Evolutionary conservation across 2,113 vertebrate genomes (phyloP).

Genomic region (Tetrao urogallus): DNA sequence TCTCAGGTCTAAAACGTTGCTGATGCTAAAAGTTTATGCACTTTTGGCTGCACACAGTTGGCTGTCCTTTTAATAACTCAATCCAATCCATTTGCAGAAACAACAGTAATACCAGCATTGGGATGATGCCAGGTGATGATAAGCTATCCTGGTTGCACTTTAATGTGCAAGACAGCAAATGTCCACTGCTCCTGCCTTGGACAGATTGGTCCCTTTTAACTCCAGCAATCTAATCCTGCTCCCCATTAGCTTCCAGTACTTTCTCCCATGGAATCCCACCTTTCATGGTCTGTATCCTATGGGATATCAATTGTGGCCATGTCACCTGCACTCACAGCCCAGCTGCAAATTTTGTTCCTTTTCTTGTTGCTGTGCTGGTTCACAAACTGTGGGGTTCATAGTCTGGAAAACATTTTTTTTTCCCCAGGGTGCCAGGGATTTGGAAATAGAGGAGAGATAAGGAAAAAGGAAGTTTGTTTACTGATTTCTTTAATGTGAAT

Average conservation of each 20-base stretch:
- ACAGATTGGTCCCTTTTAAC: background rate
- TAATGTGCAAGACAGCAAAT: background rate
- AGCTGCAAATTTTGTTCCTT: background rate
- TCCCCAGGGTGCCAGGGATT: no score
- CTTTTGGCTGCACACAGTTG: background rate
- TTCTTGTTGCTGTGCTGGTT: rapidly evolving
- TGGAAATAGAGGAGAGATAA: background rate
- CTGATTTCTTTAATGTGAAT: background rate
- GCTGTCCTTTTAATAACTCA: background rate
- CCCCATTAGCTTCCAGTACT: background rate
- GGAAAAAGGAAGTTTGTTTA: background rate
- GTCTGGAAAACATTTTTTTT: no score
- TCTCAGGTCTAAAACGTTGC: background rate
- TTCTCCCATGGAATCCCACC: background rate
- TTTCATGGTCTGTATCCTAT: background rate
- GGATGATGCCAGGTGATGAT: background rate
- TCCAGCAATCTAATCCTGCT: background rate
- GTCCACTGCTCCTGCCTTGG: background rate
- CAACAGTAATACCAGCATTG: background rate
- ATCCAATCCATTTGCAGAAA: background rate
- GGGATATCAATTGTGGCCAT: background rate
- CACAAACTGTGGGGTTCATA: no score
- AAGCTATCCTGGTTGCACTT: background rate
- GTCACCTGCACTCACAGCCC: background rate
- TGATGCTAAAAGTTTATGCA: background rate